phyloP scores from a whole-genome alignment of 1,140 invertebrate species.

The Pentalonia nigronervosa region DNA sequence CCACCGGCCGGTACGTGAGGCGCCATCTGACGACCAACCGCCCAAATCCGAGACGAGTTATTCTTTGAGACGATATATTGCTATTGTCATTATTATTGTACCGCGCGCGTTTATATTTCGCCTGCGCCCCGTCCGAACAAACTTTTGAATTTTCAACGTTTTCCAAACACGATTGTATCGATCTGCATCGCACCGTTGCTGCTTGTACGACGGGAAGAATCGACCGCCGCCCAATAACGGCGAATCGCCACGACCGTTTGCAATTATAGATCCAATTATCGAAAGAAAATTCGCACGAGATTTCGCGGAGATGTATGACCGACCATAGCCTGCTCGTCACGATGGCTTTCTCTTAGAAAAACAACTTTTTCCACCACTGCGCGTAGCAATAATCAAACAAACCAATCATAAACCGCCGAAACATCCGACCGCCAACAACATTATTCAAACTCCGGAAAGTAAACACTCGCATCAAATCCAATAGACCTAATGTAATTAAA shows the following conservation, averaged over 20 bases:
- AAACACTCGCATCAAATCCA: background rate
- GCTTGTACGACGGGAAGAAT: too few relatives aligned
- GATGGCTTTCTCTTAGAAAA: background rate
- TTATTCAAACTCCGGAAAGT: background rate
- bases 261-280: too few relatives aligned
- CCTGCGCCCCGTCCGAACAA: too few relatives aligned
- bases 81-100: background rate
- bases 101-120: background rate
- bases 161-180: too few relatives aligned
- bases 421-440: background rate
- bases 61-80: constrained; percentile 11
- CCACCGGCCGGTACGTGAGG: constrained; percentile 37
- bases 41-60: background rate
- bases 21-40: constrained; percentile 42
- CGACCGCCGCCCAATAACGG: too few relatives aligned
- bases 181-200: too few relatives aligned
- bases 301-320: too few relatives aligned
- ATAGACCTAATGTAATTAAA: background rate
- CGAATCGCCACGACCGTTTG: too few relatives aligned
- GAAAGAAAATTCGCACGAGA: too few relatives aligned
- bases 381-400: background rate
- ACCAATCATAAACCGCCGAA: background rate
- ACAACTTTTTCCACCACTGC: background rate
- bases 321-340: too few relatives aligned
- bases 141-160: background rate